Conservation (phyloP, 2,888 invertebrate genomes). For the Cephonodes hylas region DNA sequence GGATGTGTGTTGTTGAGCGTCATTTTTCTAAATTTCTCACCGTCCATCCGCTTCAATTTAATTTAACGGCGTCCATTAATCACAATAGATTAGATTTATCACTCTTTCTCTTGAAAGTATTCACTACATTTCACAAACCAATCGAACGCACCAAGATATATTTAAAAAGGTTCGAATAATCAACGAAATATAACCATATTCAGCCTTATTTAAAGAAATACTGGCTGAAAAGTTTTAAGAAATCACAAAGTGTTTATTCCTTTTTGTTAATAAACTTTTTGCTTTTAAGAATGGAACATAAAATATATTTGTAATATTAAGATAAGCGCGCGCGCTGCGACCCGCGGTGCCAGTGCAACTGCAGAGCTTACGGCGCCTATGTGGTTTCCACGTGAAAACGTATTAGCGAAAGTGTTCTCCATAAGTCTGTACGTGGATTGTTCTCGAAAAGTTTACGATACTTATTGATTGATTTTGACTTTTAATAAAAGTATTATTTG, state of each 20-base stretch:
- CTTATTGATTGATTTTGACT: background rate
- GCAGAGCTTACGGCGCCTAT: slow-evolving; percentile 54
- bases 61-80: background rate
- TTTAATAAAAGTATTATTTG: background rate
- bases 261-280: background rate
- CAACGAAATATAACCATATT: background rate
- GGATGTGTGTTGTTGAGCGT: slow-evolving; percentile 59
- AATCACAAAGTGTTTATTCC: background rate
- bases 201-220: background rate
- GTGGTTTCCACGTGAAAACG: slow-evolving; percentile 57
- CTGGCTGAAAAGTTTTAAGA: background rate
- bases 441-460: background rate
- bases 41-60: background rate
- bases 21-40: slow-evolving; percentile 39
- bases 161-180: background rate
- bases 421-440: slow-evolving; percentile 13
- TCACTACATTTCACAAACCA: slow-evolving; percentile 12
- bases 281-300: background rate
- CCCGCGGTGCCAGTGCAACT: slow-evolving; percentile 47
- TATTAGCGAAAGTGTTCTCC: slow-evolving; percentile 61
- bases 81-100: background rate
- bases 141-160: background rate
- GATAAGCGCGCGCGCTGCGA: slow-evolving; percentile 49
- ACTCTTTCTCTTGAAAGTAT: slow-evolving; percentile 2
- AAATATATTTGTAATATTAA: slow-evolving; percentile 26